A percentile compares a stretch with the other conserved stretches of the same genome.
Conservation (phyloP, 2,797 vertebrate genomes). For the Helicolenus hilgendorfi region DNA sequence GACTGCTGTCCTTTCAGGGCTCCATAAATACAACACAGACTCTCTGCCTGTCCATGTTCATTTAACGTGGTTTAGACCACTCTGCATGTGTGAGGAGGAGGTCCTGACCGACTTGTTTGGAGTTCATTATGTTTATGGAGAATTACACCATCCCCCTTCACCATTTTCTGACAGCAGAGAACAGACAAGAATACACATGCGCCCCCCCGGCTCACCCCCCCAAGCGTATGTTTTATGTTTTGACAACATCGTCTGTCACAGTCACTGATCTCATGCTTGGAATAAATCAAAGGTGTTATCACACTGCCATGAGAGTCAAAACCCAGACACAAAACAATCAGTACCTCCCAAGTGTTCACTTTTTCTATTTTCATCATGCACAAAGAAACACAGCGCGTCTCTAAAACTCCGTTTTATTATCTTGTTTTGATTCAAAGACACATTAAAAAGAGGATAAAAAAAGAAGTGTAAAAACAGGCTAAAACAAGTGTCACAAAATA, state of each 20-base stretch:
- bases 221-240: constrained; percentile 66
- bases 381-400: constrained; percentile 51
- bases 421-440: constrained; percentile 75
- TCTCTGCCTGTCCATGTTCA: not conserved
- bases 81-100: not conserved
- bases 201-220: not conserved
- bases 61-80: not conserved
- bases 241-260: constrained; percentile 77
- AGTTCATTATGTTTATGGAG: constrained; percentile 44
- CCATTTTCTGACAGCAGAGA: constrained; percentile 54
- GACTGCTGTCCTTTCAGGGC: not conserved
- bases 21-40: not conserved
- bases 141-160: constrained; percentile 17
- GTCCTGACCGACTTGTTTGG: constrained; percentile 33
- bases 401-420: constrained; percentile 85
- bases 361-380: constrained; percentile 47
- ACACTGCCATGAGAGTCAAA: constrained; percentile 46
- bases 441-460: constrained; percentile 50
- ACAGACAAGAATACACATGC: constrained; percentile 48
- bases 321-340: constrained; percentile 46
- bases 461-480: constrained; percentile 71
- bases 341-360: constrained; percentile 27
- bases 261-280: constrained; percentile 64
- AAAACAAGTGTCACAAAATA: constrained; percentile 60
- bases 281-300: constrained; percentile 73